Percentiles rank a stretch among this genome's conserved stretches.
Evolutionary conservation across 2,797 vertebrate genomes (phyloP).

Genomic region (Alfaro cultratus): DNA sequence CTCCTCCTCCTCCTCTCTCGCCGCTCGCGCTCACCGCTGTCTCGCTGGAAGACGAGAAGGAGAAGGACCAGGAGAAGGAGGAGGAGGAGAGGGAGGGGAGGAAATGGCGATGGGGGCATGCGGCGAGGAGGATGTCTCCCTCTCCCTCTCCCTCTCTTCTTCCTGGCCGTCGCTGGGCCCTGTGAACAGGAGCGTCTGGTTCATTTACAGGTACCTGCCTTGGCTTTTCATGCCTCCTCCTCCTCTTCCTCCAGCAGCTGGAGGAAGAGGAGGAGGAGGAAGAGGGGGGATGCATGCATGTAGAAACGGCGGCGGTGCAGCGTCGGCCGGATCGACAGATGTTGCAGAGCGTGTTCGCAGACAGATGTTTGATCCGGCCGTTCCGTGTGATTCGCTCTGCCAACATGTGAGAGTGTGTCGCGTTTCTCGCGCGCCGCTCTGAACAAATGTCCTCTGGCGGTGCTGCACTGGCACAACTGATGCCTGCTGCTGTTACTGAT

Average conservation of each 20-base stretch:
- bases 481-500: constrained; percentile 58
- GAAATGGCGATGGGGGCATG: constrained; percentile 85
- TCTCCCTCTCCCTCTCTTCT: constrained; percentile 90
- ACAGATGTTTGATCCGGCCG: constrained; percentile 45
- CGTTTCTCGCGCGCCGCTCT: constrained; percentile 44
- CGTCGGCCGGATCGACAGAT: constrained; percentile 71
- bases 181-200: constrained; percentile 92
- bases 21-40: constrained; percentile 74
- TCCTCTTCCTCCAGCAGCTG: constrained; percentile 22
- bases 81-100: constrained; percentile 80
- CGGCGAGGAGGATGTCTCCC: constrained; percentile 83
- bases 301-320: constrained; percentile 66
- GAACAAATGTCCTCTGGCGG: constrained; percentile 63
- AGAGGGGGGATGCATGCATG: constrained; percentile 58
- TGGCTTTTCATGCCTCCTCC: constrained; percentile 67
- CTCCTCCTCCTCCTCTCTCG: constrained; percentile 68
- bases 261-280: constrained; percentile 25
- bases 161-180: constrained; percentile 94
- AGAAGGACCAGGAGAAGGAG: constrained; percentile 77
- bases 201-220: constrained; percentile 93
- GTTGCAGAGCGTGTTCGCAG: constrained; percentile 68
- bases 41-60: constrained; percentile 81
- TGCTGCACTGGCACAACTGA: constrained; percentile 67
- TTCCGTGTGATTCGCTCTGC: constrained; percentile 54
- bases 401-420: constrained; percentile 59